Base-by-base conservation (phyloP, 2,797 vertebrate genomes). In the Astyanax mexicanus region DNA sequence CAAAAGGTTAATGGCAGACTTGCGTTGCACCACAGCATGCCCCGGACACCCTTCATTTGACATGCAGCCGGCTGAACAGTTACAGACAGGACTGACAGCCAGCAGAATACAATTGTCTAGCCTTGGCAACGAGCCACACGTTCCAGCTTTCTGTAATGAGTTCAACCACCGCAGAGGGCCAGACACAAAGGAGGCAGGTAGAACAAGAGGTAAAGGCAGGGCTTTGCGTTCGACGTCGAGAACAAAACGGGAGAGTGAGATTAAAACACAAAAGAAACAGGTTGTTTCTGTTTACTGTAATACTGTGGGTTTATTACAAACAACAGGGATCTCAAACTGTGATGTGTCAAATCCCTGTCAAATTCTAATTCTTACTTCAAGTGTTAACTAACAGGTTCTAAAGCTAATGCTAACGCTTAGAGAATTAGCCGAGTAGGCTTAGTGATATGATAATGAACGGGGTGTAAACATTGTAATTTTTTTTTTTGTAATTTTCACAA, bases 1-100 rank as follows among this genome's bases (percentile, higher is more conserved):
- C 47, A 47, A 68, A 86, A 79, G 78, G 81, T 80, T 82, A 82
- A 82, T 77, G 77, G 79, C 72, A 78, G 74, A 74, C 69, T 74
- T 72, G 66, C 65, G 55, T 79, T 58, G 61, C 80, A 67, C 66
- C 54, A 54, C 79, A 68, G 72, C 54, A 55, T 62, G 74, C 61
- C 58, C 65, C 42, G 74, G 68, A 74, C 72, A 55, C 64, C 70
- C 73, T 77, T 79, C 74, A 77, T 72, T 76, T 77, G 80, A 84
- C 77, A 66, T 67, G 55, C 40, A 75, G 57, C 74, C 55, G 57
- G 64, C 65, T 54, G 61, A 77, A 76, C 73, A 76, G 77, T 69
- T 65, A 58, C 69, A 81, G 75, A 80, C 77, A 74, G 61, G 65
- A 70, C 58, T 65, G 78, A 76, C 74, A 70, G 80, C 69, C 77